Evolutionary conservation across 2,888 invertebrate genomes (phyloP), one percentile per base, ranked within the genome.

Genomic region (Nipponacmea schrenckii): DNA sequence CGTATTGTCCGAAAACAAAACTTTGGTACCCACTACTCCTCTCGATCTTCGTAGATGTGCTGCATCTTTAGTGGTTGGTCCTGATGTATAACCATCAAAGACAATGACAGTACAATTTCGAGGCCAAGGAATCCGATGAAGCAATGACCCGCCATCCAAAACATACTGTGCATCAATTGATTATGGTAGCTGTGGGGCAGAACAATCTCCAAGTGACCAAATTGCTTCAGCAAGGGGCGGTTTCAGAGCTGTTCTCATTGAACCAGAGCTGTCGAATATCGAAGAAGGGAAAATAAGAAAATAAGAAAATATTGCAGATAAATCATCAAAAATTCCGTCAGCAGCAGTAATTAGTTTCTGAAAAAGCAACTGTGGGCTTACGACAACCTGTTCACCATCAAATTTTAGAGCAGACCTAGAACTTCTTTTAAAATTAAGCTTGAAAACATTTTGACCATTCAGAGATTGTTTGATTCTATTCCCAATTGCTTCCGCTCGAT

Each of bases 1-100:
- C 48, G 77, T 81, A 62, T 69, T 64, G n/a, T 31, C 72, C 17
- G 67, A 67, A 62, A 83, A 81, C 10, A 39, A 31, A 4, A 81
- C 72, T 24, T 68, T 71, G 17, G 76, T 63, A 14, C 73, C 72
- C 26, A 46, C 71, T 14, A 45, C 24, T n/a, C 75, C 72, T 27
- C 50, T 39, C 31, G 68, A 68, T n/a, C 76, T 26, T 66, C 74
- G 15, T 17, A 65, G 46, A 64, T 77, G 77, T 17, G 79, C 64
- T 3, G 62, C 31, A 62, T 77, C 74, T 56, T 79, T 77, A 8
- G 76, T 74, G 14, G 76, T 67, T 20, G 71, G 71, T 5, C 74
- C 69, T 17, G 44, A 15, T 17, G 46, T 64, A 26, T 76, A 79
- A 20, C 79, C 77, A 74, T 78, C 79, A 64, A 79, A 79, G 17